These are phyloP conservation scores for Mesoligia furuncula DNA, from an alignment of 2,888 invertebrate genomes.

Conservation along the genomic window DNA sequence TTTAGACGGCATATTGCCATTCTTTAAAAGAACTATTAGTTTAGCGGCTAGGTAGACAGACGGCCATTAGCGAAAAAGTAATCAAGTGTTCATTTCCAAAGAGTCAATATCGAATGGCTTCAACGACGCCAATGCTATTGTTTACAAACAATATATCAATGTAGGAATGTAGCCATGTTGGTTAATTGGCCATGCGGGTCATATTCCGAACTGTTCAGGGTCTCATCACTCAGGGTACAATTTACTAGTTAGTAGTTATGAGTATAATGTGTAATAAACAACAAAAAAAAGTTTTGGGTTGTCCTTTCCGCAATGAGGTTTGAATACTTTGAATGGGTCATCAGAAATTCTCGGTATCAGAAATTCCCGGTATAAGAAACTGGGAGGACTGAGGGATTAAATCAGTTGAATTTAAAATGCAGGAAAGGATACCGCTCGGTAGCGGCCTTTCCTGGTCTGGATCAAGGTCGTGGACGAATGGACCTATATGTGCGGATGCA, in stretches of 20 bases:
- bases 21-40: background rate
- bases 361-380: too few relatives aligned
- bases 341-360: background rate
- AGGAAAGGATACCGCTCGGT: background rate
- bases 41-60: background rate
- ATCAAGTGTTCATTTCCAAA: conserved; percentile 21
- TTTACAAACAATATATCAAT: conserved; percentile 48
- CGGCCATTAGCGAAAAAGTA: background rate
- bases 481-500: too few relatives aligned
- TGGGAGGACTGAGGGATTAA: background rate
- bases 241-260: conserved; percentile 2
- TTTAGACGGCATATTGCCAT: background rate
- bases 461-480: too few relatives aligned
- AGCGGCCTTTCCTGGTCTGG: too few relatives aligned
- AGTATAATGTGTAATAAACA: background rate
- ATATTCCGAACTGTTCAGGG: background rate
- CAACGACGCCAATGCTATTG: conserved; percentile 7
- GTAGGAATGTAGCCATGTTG: conserved; percentile 24
- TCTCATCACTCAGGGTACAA: background rate
- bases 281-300: background rate
- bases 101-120: conserved; percentile 4
- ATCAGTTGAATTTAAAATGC: background rate
- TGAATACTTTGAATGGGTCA: background rate
- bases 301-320: background rate
- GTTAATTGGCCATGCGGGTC: conserved; percentile 51